phyloP scores from a whole-genome alignment of 2,113 vertebrate genomes.

The Stigmatopora nigra region DNA sequence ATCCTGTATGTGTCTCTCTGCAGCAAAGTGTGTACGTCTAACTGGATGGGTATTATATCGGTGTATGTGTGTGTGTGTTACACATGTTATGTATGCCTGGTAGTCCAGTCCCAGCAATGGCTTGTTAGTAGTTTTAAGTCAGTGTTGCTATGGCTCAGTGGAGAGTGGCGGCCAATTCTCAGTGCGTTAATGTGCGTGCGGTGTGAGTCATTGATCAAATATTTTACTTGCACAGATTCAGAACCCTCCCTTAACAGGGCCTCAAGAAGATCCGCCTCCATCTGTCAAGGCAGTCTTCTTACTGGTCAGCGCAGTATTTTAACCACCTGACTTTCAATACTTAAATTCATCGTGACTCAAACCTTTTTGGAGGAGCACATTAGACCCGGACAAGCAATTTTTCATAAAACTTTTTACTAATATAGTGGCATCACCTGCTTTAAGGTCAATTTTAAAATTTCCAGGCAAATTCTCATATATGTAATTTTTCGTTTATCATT shows the following conservation, averaged over 20 bases:
- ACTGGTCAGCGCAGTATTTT: background rate
- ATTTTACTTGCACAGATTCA: slow-evolving; percentile 63
- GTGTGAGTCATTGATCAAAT: slow-evolving; percentile 73
- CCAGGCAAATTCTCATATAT: no score
- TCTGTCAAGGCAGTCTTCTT: background rate
- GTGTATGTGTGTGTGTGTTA: background rate
- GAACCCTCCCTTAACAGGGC: slow-evolving; percentile 44
- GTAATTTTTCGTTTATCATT: background rate
- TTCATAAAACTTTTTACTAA: background rate
- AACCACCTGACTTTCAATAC: background rate
- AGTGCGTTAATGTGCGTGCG: slow-evolving; percentile 7
- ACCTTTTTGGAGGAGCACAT: background rate
- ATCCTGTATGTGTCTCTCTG: slow-evolving; percentile 6
- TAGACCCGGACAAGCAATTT: background rate
- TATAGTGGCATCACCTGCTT: background rate
- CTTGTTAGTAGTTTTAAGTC: background rate
- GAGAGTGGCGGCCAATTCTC: background rate
- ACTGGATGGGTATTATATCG: background rate
- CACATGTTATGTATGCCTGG: background rate
- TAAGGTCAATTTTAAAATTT: background rate
- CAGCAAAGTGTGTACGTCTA: background rate
- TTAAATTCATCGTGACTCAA: background rate
- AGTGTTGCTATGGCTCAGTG: background rate
- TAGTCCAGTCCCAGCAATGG: background rate
- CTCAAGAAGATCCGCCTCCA: slow-evolving; percentile 36